A percentile compares a stretch with the other conserved stretches of the same genome.
Evolutionary conservation across 2,113 vertebrate species (phyloP).

Genomic region (Nyctereutes procyonoides): DNA sequence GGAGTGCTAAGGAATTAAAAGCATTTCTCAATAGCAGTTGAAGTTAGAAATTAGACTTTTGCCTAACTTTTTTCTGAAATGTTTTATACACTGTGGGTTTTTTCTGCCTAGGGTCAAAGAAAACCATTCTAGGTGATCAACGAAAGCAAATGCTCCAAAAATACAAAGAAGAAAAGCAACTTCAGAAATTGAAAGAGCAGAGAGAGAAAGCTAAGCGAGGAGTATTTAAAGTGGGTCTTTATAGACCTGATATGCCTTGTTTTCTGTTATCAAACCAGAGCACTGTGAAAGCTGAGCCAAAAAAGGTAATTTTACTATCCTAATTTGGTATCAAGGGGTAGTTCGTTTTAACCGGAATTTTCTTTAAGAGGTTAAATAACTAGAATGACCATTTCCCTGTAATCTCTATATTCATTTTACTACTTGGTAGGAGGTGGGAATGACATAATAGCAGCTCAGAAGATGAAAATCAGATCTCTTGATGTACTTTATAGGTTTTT

Average conservation of each 20-base stretch:
- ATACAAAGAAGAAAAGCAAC: slow-evolving; percentile 94
- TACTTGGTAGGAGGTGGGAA: neutral
- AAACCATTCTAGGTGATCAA: slow-evolving; percentile 80
- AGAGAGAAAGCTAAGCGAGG: slow-evolving; percentile 90
- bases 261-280: slow-evolving; percentile 74
- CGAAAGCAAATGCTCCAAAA: slow-evolving; percentile 91
- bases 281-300: slow-evolving; percentile 78
- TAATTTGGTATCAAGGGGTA: neutral
- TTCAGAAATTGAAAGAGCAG: slow-evolving; percentile 92
- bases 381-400: neutral
- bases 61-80: neutral
- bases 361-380: neutral
- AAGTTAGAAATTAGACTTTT: slow-evolving; percentile 23
- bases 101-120: slow-evolving; percentile 55
- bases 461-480: neutral
- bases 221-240: slow-evolving; percentile 93
- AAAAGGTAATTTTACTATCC: slow-evolving; percentile 83
- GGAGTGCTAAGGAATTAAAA: slow-evolving; percentile 46
- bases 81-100: fast-evolving
- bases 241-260: slow-evolving; percentile 85
- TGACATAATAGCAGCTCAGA: neutral
- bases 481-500: neutral
- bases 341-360: slow-evolving; percentile 32
- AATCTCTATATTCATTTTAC: slow-evolving; percentile 13
- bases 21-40: neutral